These are phyloP conservation scores for Mythimna albipuncta DNA, from an alignment of 2,888 invertebrate genomes.

Conservation along the genomic window DNA sequence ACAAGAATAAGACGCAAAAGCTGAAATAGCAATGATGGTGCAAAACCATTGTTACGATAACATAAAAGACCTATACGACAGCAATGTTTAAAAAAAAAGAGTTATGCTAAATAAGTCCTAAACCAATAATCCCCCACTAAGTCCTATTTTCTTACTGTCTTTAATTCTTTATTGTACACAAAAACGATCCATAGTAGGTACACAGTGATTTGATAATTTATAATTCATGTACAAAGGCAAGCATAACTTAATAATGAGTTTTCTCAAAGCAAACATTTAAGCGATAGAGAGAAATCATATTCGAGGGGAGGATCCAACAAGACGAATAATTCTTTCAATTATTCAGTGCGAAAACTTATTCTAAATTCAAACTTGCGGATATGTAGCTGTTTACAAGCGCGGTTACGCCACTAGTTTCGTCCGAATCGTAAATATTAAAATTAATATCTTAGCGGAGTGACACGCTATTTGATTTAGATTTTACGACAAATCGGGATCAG, in stretches of 20 bases:
- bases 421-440: slow-evolving; percentile 63
- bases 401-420: slow-evolving; percentile 51
- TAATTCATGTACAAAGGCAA: no score
- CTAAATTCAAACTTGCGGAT: slow-evolving; percentile 41
- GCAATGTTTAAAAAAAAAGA: neutral
- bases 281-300: no score
- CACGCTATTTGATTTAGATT: slow-evolving; percentile 60
- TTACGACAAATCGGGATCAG: slow-evolving; percentile 56
- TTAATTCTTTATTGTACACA: no score
- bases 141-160: no score
- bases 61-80: slow-evolving; percentile 6
- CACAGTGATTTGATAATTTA: no score
- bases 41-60: slow-evolving; percentile 30
- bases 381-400: slow-evolving; percentile 32
- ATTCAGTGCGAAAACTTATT: neutral
- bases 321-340: neutral
- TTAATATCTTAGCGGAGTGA: slow-evolving; percentile 56
- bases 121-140: no score
- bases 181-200: no score
- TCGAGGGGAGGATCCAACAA: no score
- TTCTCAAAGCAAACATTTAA: no score
- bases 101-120: neutral
- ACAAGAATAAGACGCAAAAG: slow-evolving; percentile 24
- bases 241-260: no score
- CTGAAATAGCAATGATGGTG: neutral